Conservation (phyloP, 1,140 invertebrate genomes). For the Luehdorfia chinensis region DNA sequence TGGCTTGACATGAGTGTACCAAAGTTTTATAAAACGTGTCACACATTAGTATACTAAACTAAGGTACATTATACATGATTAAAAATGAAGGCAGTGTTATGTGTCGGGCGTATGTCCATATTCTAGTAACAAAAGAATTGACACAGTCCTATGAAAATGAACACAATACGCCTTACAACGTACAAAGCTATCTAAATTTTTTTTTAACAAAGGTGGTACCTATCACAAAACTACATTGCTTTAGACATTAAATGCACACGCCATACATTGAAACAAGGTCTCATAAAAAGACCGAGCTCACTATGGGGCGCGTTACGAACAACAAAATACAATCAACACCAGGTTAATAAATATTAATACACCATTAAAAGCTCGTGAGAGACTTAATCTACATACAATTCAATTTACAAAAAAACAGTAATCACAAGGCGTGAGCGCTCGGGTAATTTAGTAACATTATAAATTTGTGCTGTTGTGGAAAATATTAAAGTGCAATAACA, state of each 20-base stretch:
- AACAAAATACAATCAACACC: conserved; percentile 27
- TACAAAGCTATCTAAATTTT: conserved; percentile 43
- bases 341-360: conserved; percentile 19
- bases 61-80: conserved; percentile 34
- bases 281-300: conserved; percentile 66
- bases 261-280: conserved; percentile 63
- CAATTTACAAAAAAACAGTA: conserved; percentile 2
- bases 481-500: no score
- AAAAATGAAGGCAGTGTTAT: conserved; percentile 62
- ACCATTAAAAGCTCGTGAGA: conserved; percentile 39
- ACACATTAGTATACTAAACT: conserved; percentile 33
- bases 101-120: conserved; percentile 75
- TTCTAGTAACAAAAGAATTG: conserved; percentile 78
- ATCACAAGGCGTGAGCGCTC: no score
- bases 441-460: no score
- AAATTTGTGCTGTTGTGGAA: no score
- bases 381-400: conserved; percentile 39
- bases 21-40: conserved; percentile 66
- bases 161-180: conserved; percentile 59
- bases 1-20: conserved; percentile 53
- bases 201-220: conserved; percentile 37
- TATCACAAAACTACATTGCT: conserved; percentile 30
- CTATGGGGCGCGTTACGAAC: conserved; percentile 34
- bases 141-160: conserved; percentile 72
- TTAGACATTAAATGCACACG: conserved; percentile 29